Base-by-base conservation (phyloP, 2,888 invertebrate genomes). In the Nomada ferruginata region DNA sequence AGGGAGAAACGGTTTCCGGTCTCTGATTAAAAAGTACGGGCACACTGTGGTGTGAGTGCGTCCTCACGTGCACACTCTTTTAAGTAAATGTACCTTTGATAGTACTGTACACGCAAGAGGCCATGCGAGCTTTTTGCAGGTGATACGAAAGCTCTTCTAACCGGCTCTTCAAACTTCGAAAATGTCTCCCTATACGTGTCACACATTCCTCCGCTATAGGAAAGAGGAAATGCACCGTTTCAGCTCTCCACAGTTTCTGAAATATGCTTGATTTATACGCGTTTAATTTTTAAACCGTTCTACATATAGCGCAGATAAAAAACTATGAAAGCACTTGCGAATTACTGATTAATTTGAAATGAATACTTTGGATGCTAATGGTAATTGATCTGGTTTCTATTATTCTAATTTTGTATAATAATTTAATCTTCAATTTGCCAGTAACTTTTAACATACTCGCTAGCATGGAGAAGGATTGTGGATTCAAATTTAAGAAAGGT, bases 151-250 rank as follows among this genome's bases (percentile, higher is more conserved):
- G 63, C 68, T 23, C 65, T 66, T 63, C 44, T 64, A 73, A 69
- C 77, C 36, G 70, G 61, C 70, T 74, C 74, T 70, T 69, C 42
- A 66, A 65, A 74, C 50, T 65, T 71, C 81, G 78, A 70, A 74
- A 65, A 74, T 50, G 59, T 63, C 59, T 20, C 20, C 44, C 13
- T 20, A 23, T n/a, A 15, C 29, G 4, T n/a, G 47, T 50, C 36
- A 59, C 47, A 71, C 44, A 44, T n/a, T 18, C 18, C 52, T 65
- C 9, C 42, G 64, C 59, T 60, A 66, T 26, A 52, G 59, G n/a
- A 26, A 59, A 61, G 65, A 59, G 18, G 50, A 52, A 71, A 73
- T 44, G 15, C 26, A 26, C 13, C 44, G 42, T 20, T 63, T 42
- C 23, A 26, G 52, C 64, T 65, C 80, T 84, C 80, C n/a, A 50